Base-by-base conservation (phyloP, 1,140 invertebrate species). In the Drosophila miranda region DNA sequence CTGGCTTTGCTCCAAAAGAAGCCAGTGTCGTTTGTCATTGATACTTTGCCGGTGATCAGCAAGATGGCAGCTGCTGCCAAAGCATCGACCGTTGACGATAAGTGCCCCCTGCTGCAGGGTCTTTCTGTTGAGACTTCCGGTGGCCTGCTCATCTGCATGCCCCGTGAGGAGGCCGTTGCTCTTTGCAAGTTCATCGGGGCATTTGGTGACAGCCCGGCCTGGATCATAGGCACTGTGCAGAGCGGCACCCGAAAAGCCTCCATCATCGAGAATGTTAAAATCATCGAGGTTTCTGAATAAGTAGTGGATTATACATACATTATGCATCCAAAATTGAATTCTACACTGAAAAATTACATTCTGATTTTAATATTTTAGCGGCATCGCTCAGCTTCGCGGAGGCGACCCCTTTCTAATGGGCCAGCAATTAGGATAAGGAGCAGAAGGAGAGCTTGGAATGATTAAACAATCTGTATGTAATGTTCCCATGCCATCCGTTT, bases 201-300 rank as follows among this genome's bases (percentile, higher is more conserved):
- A 90, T 96, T 97, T 89, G 98, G 99, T 93, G 98, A 98, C 0
- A 98, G 98, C 90, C 98, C 99, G 91, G 97, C 98, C 1, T 99
- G 98, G 98, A 99, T 99, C 82, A 98, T 99, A 90, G 98, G 98
- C 52, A 99, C 99, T 89, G 98, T 99, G 2, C 98, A 99, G 90
- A 99, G 98, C 91, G 98, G 98, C 41, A 98, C 97, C 91, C 94
- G 98, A 63, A 97, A 97, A 5, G 98, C 98, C 11, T 94, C 97
- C 82, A 99, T 99, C 88, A 99, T 99, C 90, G 98, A 99, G 90
- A 99, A 99, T 28, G 23, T 23, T 23, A 3, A 23, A 23, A 23
- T 23, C 23, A 23, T 23, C 23, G 23, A 23, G 23, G 3, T 3
- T 23, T 23, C 4, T 23, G 23, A 23, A 23, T 23, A 23, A 5